Base-by-base conservation (phyloP, 2,113 vertebrate genomes). In the Passer montanus region DNA sequence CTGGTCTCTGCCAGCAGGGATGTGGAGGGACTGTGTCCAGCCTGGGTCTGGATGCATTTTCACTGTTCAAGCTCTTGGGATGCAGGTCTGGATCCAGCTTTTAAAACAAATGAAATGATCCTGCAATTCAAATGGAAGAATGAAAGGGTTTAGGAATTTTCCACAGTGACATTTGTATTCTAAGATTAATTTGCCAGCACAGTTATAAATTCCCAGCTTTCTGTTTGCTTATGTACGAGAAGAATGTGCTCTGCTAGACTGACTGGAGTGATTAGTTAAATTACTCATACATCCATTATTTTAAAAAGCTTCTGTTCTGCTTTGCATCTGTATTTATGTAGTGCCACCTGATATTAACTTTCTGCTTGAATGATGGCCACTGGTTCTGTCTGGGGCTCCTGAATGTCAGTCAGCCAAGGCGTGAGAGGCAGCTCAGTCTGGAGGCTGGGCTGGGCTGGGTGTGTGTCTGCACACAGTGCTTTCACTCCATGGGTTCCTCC, bases 221-320 rank as follows among this genome's bases (percentile, higher is more conserved):
- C 78, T 97, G 52, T 97, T 98, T 96, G 93, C 84, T 94, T 92
- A 33, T 89, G 66, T 84, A 49, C 3, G 7, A 96, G 87, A 63
- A 67, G 77, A 91, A 73, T 28, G 31, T 64, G 39, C 84, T 96
- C 76, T 68, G 92, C 69, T 31, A 60, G 87, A 46, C 79, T 83
- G 89, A 85, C 83, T 86, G 63, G 64, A 33, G 79, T 1, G 27
- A 97, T 97, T 86, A 94, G 78, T 95, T 96, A 94, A 97, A 97
- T 97, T 94, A 95, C 94, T 95, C 93, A 94, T 53, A 87, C 63
- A 92, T 75, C 66, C 76, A 59, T 95, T 96, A 89, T 95, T 85
- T 86, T 76, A 39, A 79, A 52, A 11, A 50, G 7, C 33, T 66
- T 78, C 12, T 15, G 5, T 90, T 94, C 90, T 80, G 43, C 85